Percentiles rank a stretch among this genome's conserved stretches.
phyloP scores from a whole-genome alignment of 2,797 vertebrate genomes.

The Dryobates pubescens region DNA sequence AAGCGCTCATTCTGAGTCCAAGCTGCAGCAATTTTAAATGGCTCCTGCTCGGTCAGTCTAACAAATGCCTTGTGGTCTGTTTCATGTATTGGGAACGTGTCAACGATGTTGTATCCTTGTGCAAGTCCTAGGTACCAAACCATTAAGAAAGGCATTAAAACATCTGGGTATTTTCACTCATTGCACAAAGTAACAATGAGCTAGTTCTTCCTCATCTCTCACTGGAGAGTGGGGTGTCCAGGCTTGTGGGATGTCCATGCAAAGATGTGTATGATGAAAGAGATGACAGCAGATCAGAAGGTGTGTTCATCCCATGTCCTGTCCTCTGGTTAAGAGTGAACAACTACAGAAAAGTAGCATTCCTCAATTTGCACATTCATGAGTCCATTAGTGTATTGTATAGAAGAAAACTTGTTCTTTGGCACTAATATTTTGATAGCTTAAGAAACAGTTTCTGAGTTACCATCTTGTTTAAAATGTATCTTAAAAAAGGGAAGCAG shows the following conservation, averaged over 20 bases:
- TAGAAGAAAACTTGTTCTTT: not conserved
- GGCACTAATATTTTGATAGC: not conserved
- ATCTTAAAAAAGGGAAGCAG: not conserved
- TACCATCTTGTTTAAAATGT: not conserved
- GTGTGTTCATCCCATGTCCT: not conserved
- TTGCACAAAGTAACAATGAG: not conserved
- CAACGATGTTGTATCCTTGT: not conserved
- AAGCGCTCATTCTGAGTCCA: slow-evolving; percentile 36
- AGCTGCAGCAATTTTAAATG: slow-evolving; percentile 36
- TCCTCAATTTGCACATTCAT: not conserved
- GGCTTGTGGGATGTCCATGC: not conserved
- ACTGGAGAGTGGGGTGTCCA: not conserved
- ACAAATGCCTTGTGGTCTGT: not conserved
- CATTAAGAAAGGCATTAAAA: not conserved
- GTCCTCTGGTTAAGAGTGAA: not conserved
- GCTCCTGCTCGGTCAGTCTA: not conserved
- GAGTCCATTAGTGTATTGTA: not conserved
- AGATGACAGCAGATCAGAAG: not conserved
- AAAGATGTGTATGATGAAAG: not conserved
- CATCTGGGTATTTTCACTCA: not conserved
- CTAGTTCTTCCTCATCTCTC: not conserved
- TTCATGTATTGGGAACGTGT: not conserved
- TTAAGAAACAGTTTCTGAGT: not conserved
- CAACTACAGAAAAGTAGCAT: accelerated
- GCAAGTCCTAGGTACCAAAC: not conserved